These are phyloP conservation scores for Paelopatides confundens DNA, from an alignment of 53 echinoderm and acorn worm species.

Conservation along the genomic window DNA sequence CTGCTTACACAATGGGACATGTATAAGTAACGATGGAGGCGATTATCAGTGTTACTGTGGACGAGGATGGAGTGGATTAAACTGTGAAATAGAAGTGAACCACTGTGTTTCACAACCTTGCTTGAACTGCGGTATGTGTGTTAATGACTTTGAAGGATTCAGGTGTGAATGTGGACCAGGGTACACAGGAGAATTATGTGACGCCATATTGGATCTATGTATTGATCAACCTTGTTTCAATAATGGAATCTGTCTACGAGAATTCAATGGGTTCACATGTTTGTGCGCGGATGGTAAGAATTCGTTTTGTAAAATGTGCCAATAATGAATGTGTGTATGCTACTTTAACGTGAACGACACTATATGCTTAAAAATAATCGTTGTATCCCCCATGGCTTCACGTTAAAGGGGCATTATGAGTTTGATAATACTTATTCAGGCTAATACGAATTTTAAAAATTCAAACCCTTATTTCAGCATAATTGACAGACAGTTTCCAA, in stretches of 20 bases:
- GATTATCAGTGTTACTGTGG: conserved; percentile 73
- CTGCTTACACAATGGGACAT: conserved; percentile 77
- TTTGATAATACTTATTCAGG: no score
- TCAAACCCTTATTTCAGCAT: no score
- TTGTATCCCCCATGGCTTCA: no score
- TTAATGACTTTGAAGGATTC: conserved; percentile 59
- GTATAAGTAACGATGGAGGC: conserved; percentile 65
- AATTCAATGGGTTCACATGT: conserved; percentile 76
- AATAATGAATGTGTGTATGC: no score
- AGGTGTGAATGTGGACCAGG: conserved; percentile 71
- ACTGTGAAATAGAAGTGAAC: conserved; percentile 67
- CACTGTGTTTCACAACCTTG: conserved; percentile 78
- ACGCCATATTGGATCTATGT: conserved; percentile 72
- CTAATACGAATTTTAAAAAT: no score
- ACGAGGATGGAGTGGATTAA: conserved; percentile 65
- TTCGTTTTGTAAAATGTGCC: no score
- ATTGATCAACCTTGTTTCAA: conserved; percentile 66
- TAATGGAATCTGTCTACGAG: conserved; percentile 77
- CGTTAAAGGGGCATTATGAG: no score
- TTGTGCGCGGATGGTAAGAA: conserved; percentile 68
- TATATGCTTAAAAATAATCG: no score
- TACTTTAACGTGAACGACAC: no score
- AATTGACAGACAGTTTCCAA: no score
- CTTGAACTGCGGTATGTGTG: conserved; percentile 80
- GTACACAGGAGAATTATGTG: conserved; percentile 73